Evolutionary conservation across 1,140 invertebrate species (phyloP).

Genomic region (Cherax destructor): DNA sequence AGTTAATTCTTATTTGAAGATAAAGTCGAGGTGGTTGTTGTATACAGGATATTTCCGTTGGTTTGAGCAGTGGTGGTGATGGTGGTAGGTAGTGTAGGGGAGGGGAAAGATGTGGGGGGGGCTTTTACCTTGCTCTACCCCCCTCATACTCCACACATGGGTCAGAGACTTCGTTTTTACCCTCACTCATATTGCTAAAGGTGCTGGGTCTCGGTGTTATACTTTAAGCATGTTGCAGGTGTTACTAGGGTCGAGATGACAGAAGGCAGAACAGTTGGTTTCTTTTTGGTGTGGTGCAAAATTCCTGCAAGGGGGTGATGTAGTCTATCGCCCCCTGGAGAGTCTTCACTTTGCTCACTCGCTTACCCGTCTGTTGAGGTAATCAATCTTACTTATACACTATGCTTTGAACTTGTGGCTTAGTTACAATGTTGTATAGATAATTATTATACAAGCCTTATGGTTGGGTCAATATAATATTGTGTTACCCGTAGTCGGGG

Average conservation of each 20-base stretch:
- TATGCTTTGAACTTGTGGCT: no score
- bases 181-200: neutral
- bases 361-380: conserved; percentile 71
- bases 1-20: neutral
- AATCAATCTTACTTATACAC: neutral
- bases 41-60: neutral
- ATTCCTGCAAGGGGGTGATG: conserved; percentile 73
- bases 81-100: neutral
- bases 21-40: neutral
- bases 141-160: no score
- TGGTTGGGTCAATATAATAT: no score
- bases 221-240: neutral
- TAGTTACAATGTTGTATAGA: no score
- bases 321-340: conserved; percentile 75
- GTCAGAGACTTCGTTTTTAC: neutral
- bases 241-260: neutral
- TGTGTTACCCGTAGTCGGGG: no score
- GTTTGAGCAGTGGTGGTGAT: neutral
- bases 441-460: no score
- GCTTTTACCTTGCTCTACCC: neutral
- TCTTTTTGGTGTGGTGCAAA: conserved; percentile 65
- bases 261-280: neutral
- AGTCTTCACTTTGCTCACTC: conserved; percentile 75
- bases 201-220: neutral
- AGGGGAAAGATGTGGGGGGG: neutral